Base-by-base conservation (phyloP, 92 coral and sea anemone genomes). In the Diadumene lineata region DNA sequence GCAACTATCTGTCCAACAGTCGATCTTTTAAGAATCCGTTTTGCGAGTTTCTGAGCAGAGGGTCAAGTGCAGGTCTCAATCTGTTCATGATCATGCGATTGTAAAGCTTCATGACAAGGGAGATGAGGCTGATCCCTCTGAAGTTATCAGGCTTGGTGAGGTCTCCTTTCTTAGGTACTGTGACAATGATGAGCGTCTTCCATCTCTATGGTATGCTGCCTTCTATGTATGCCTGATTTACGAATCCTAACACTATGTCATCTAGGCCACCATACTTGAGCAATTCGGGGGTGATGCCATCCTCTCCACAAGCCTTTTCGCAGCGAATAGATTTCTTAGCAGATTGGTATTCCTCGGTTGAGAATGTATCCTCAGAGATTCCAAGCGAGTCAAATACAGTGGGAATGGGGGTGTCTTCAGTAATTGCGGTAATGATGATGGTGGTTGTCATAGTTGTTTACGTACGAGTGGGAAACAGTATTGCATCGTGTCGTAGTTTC, bases 101-200 rank as follows among this genome's bases (percentile, higher is more conserved):
- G 31, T 66, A 66, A 44, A 82, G 15, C 62, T 66, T 81, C 16
- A 75, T 69, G 23, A 56, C 57, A 51, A 53, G 26, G 34, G 68
- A 65, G 33, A 64, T 51, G 29, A 74, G 74, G 46, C 50, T n/a
- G 16, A 74, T 81, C 0, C 81, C 76, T 22, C 81, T 71, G 33
- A 64, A 81, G 31, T 81, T 81, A 17, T 69, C 87, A 15, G 71
- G 56, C 56, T 69, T 75, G 22, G 71, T 51, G 31, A 66, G 34
- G 63, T 82, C 56, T 11, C 86, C 85, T 43, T 70, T 58, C 62
- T 81, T 81, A 9, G 85, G 85, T 25, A 81, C 65, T 19, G 80
- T 79, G 22, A 73, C 64, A 1, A 77, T 32, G 26, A 66, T 53
- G 24, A 60, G 56, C 3, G 48, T 11, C 8, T 78, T 70, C 88